Evolutionary conservation across 2,113 vertebrate species (phyloP).

Genomic region (Hippocampus abdominalis): DNA sequence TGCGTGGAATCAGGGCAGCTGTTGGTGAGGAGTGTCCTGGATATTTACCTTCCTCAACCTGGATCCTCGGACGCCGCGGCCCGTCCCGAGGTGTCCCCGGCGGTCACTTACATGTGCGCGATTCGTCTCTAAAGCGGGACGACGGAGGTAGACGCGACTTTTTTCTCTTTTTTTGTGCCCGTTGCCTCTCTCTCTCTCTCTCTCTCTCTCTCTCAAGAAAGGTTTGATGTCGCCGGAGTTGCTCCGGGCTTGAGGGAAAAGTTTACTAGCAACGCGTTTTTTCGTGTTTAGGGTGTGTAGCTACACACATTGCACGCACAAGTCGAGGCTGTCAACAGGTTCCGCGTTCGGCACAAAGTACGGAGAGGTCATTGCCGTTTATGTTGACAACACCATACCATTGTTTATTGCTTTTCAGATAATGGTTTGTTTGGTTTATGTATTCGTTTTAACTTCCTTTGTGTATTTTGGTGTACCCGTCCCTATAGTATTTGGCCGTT

Average conservation of each 20-base stretch:
- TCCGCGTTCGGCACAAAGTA: conserved; percentile 61
- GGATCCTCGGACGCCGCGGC: conserved; percentile 38
- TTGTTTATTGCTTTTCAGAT: neutral
- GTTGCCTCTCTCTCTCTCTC: neutral
- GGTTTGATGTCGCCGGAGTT: conserved; percentile 1
- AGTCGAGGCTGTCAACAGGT: conserved; percentile 57
- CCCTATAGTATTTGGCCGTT: neutral
- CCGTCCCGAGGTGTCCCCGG: conserved; percentile 24
- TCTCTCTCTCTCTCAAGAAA: neutral
- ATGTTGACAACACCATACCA: neutral
- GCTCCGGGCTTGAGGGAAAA: conserved; percentile 25
- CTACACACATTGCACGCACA: conserved; percentile 13
- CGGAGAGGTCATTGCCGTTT: conserved; percentile 31
- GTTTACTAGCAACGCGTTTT: conserved; percentile 23
- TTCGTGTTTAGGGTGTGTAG: conserved; percentile 51
- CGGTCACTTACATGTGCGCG: conserved; percentile 21
- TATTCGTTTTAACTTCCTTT: neutral
- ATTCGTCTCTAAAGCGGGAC: conserved; percentile 28
- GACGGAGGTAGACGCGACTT: conserved; percentile 44
- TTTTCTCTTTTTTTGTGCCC: conserved; percentile 7
- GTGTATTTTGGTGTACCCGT: neutral
- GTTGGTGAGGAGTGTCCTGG: conserved; percentile 66
- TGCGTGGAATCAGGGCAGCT: conserved; percentile 40
- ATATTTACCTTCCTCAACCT: conserved; percentile 69
- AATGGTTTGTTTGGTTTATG: conserved; percentile 8